Evolutionary conservation across 30 jellyfish, hydroid and myxozoan genomes (phyloP), one percentile per base, ranked within the genome.

Genomic region (Calvadosia cruxmelitensis): DNA sequence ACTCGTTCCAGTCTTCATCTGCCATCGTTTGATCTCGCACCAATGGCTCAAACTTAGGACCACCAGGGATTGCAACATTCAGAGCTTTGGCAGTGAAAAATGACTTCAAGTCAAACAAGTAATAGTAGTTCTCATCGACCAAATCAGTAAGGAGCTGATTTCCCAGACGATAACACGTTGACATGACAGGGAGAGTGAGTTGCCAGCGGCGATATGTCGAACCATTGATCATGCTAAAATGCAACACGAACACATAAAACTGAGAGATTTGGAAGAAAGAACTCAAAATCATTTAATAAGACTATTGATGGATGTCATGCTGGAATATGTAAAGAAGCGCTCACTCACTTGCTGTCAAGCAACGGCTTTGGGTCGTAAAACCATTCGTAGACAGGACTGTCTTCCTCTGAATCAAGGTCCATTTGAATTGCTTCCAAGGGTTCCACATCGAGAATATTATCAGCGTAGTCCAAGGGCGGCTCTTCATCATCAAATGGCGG

Each of bases 401-500:
- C 99, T 70, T 92, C 99, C 24, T 92, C 99, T 0, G 84, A 83
- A 34, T 92, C 99, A 13, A 92, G 94, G 31, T 92, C 99, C 76
- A 92, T 73, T 31, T 83, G 95, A 67, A 92, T 84, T 2, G 99
- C 92, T 52, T 92, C 99, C 24, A 83, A 80, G 1, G 99, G 99
- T 20, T 92, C 95, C 3, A 92, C 99, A 75, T 92, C 99, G 62
- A 92, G 93, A 64, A 92, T 83, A 66, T 92, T 92, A 69, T 92
- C 99, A 34, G 99, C 95, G 80, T 92, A 92, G 61, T 92, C 99
- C 30, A 92, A 73, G 0, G 99, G 99, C 23, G 99, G 99, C 67
- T 92, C 99, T 71, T 92, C 99, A 71, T 92, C 99, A 78, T 92
- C 99, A 84, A 92, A 92, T 7, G 99, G 99, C 49, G 99, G 99